Conservation (phyloP, 2,797 vertebrate genomes). For the Telmatherina bonti region DNA sequence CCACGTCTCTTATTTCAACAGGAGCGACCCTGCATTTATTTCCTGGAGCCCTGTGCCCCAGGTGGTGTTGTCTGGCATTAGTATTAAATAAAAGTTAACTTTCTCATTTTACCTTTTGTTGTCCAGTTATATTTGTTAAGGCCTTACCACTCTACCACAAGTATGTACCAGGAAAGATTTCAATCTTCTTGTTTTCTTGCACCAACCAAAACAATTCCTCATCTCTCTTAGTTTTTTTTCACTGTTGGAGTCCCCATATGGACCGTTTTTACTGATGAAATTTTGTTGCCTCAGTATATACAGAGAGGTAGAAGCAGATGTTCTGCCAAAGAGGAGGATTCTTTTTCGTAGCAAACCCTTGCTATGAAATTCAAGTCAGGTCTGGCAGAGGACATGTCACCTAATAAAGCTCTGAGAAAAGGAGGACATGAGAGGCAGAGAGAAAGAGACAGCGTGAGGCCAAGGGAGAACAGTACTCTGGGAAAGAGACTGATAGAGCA, state of each 20-base stretch:
- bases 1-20: too few relatives aligned
- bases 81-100: too few relatives aligned
- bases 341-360: neutral
- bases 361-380: constrained; percentile 1
- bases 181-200: constrained; percentile 67
- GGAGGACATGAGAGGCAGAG: constrained; percentile 31
- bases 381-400: constrained; percentile 55
- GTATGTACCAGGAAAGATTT: constrained; percentile 41
- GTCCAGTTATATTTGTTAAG: too few relatives aligned
- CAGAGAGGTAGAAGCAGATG: constrained; percentile 37
- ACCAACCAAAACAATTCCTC: constrained; percentile 62
- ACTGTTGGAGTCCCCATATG: constrained; percentile 44
- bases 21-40: too few relatives aligned
- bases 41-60: too few relatives aligned
- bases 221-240: constrained; percentile 55
- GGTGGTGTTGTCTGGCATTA: too few relatives aligned
- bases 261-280: constrained; percentile 5
- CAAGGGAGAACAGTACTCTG: constrained; percentile 15
- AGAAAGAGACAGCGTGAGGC: neutral
- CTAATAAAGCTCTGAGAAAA: constrained; percentile 63
- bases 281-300: constrained; percentile 65
- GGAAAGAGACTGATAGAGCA: constrained; percentile 21
- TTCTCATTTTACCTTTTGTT: too few relatives aligned
- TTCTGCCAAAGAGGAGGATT: constrained; percentile 41
- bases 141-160: too few relatives aligned